These are phyloP conservation scores for Aricia artaxerxes DNA, from an alignment of 2,888 invertebrate genomes.

Conservation along the genomic window DNA sequence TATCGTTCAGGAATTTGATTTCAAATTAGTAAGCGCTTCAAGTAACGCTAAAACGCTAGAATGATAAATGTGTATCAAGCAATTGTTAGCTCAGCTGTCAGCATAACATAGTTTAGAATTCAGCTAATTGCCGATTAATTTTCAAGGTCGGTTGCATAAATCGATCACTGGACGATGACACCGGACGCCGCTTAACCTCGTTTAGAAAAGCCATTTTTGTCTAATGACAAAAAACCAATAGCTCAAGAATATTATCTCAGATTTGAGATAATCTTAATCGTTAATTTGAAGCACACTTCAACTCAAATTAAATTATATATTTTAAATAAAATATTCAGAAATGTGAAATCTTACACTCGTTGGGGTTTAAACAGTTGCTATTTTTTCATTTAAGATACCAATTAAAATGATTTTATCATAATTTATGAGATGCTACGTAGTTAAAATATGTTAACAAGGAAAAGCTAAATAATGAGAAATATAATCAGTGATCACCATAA, in stretches of 20 bases:
- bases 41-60: neutral
- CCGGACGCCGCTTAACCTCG: neutral
- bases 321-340: neutral
- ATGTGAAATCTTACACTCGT: neutral
- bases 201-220: neutral
- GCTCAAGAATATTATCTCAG: neutral
- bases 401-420: neutral
- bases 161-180: neutral
- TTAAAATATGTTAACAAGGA: neutral
- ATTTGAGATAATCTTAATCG: neutral
- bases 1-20: conserved; percentile 11
- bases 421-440: neutral
- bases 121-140: neutral
- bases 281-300: neutral
- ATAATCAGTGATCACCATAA: neutral
- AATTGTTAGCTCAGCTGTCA: neutral
- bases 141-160: conserved; percentile 8
- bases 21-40: neutral
- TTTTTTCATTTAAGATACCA: neutral
- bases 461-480: neutral
- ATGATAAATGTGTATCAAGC: neutral
- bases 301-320: neutral
- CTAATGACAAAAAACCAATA: conserved; percentile 13
- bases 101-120: neutral
- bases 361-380: neutral